A percentile compares a stretch with the other conserved stretches of the same genome.
Conservation (phyloP, 2,888 invertebrate species). For the Drosophila eohydei region DNA sequence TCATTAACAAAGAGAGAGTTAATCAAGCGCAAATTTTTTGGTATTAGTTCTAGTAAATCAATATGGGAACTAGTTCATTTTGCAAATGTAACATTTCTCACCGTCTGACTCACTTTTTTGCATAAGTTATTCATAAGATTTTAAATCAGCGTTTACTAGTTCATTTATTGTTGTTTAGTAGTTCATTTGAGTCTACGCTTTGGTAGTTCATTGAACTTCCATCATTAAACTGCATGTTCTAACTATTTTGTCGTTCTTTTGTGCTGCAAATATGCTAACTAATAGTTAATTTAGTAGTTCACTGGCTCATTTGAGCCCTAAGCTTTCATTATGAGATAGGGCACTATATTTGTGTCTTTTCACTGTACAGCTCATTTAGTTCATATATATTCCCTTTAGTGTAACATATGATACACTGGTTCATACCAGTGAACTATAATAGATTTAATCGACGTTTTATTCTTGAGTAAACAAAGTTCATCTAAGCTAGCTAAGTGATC, state of each 20-base stretch:
- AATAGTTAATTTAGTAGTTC: not conserved
- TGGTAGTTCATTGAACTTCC: not conserved
- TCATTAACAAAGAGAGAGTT: not conserved
- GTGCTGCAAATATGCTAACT: not conserved
- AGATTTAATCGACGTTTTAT: too few species aligned
- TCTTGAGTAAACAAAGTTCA: too few species aligned
- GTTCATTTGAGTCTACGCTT: not conserved
- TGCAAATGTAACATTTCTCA: not conserved
- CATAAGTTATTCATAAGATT: not conserved
- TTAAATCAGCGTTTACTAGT: not conserved
- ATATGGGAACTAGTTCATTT: conserved; percentile 1
- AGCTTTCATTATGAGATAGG: not conserved
- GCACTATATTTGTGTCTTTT: too few species aligned
- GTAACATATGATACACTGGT: not conserved
- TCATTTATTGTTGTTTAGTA: not conserved
- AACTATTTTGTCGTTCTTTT: not conserved
- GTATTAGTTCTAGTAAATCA: not conserved
- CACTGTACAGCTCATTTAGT: too few species aligned
- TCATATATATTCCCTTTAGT: not conserved
- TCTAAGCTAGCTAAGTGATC: not conserved
- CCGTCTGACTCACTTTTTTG: not conserved
- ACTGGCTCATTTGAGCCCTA: not conserved
- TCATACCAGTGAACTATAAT: not conserved
- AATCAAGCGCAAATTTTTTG: not conserved
- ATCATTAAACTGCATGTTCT: not conserved